phyloP scores from a whole-genome alignment of 2,113 vertebrate genomes.

The Neogale vison region DNA sequence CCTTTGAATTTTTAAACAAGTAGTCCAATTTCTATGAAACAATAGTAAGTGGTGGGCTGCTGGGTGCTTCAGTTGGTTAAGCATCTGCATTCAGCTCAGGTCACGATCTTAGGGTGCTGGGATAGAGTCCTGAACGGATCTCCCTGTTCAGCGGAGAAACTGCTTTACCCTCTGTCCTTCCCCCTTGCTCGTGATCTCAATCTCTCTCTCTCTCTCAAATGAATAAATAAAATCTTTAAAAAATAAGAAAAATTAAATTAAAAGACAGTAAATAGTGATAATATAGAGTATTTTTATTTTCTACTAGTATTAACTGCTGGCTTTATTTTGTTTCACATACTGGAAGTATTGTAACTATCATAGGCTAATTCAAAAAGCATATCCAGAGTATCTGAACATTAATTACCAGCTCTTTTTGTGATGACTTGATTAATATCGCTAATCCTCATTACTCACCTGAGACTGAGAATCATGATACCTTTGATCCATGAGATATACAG shows the following conservation, averaged over 20 bases:
- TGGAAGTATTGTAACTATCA: not conserved
- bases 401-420: conserved; percentile 47
- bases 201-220: not conserved
- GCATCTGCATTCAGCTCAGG: not conserved
- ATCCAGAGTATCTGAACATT: not conserved
- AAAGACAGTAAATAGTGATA: not conserved
- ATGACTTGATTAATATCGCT: conserved; percentile 40
- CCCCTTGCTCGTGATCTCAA: no score
- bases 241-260: not conserved
- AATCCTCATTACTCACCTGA: conserved; percentile 47
- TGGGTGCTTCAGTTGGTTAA: not conserved
- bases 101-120: no score
- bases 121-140: no score
- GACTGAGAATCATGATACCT: not conserved
- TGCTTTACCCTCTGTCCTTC: no score
- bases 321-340: conserved; percentile 17
- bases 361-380: conserved; percentile 10
- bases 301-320: not conserved
- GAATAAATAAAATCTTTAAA: not conserved
- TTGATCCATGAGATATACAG: conserved; percentile 49
- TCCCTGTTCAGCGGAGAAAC: no score
- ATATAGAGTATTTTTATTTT: conserved; percentile 11
- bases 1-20: not conserved
- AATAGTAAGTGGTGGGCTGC: not conserved
- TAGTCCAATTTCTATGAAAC: conserved; percentile 16